Evolutionary conservation across 2,113 vertebrate species (phyloP).

Genomic region (Argyrosomus japonicus): DNA sequence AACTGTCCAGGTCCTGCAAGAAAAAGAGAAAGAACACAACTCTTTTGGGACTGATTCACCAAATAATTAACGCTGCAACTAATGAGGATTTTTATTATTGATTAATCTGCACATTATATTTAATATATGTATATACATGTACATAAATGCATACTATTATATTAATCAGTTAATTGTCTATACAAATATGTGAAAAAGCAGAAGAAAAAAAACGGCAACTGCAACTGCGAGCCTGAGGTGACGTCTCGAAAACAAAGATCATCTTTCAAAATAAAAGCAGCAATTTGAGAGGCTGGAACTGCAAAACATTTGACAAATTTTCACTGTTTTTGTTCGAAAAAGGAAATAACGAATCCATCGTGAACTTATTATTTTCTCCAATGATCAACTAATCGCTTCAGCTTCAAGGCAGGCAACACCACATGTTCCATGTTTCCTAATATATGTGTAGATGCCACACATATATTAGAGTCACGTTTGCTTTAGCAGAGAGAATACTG

Average conservation of each 20-base stretch:
- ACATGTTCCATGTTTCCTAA: too few species aligned
- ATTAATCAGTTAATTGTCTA: neutral
- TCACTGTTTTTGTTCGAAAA: neutral
- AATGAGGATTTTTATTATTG: neutral
- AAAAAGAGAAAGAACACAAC: conserved; percentile 41
- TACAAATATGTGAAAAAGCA: neutral
- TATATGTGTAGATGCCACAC: neutral
- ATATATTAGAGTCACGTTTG: conserved; percentile 2
- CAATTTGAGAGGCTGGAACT: neutral
- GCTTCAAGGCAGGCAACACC: neutral
- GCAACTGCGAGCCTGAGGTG: neutral
- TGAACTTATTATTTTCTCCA: neutral
- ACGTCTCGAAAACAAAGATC: too few species aligned
- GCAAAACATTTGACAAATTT: neutral
- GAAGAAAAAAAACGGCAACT: neutral
- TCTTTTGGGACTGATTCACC: conserved; percentile 23
- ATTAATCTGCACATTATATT: conserved; percentile 8
- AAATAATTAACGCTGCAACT: neutral
- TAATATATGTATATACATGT: too few species aligned
- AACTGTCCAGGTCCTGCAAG: conserved; percentile 68
- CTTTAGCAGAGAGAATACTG: neutral
- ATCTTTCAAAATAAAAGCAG: neutral
- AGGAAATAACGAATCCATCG: neutral
- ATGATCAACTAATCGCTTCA: neutral
- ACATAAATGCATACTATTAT: neutral